A percentile compares a stretch with the other conserved stretches of the same genome.
These are phyloP conservation scores for Scylla paramamosain DNA, from an alignment of 1,140 invertebrate species.

Conservation along the genomic window DNA sequence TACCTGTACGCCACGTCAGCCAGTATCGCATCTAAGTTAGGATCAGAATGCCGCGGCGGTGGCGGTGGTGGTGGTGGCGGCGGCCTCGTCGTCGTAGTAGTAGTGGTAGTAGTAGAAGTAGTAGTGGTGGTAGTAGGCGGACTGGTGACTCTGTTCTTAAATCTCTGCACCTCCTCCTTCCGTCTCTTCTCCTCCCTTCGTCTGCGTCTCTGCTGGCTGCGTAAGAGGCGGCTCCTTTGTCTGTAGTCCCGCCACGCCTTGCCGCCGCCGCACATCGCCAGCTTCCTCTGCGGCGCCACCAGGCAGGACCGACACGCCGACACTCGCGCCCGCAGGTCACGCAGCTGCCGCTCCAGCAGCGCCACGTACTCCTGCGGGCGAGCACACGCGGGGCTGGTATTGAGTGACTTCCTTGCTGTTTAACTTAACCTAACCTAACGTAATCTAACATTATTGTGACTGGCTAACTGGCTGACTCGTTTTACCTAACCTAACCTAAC, in stretches of 20 bases:
- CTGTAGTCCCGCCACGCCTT: slow-evolving; percentile 72
- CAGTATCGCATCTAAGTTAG: background rate
- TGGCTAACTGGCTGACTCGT: no score
- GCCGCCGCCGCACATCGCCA: slow-evolving; percentile 74
- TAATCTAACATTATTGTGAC: no score
- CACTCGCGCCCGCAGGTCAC: slow-evolving; percentile 69
- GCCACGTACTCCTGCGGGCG: slow-evolving; percentile 67
- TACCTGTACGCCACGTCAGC: slow-evolving; percentile 53
- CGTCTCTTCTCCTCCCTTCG: slow-evolving; percentile 39
- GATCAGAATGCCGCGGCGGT: background rate
- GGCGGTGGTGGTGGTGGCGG: slow-evolving; percentile 35
- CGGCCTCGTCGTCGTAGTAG: slow-evolving; percentile 52
- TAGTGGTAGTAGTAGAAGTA: background rate
- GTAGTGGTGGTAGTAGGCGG: background rate
- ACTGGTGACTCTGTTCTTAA: background rate
- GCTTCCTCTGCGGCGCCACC: slow-evolving; percentile 46
- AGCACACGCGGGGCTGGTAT: background rate
- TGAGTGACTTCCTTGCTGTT: no score
- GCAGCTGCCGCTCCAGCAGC: slow-evolving; percentile 66
- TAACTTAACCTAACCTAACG: no score
- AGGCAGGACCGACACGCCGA: slow-evolving; percentile 70
- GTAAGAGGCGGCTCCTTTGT: slow-evolving; percentile 62
- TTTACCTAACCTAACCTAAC: no score
- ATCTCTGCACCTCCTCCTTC: background rate
- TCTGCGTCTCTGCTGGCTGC: slow-evolving; percentile 46